phyloP scores from a whole-genome alignment of 2,113 vertebrate species.

The Rostratula benghalensis region DNA sequence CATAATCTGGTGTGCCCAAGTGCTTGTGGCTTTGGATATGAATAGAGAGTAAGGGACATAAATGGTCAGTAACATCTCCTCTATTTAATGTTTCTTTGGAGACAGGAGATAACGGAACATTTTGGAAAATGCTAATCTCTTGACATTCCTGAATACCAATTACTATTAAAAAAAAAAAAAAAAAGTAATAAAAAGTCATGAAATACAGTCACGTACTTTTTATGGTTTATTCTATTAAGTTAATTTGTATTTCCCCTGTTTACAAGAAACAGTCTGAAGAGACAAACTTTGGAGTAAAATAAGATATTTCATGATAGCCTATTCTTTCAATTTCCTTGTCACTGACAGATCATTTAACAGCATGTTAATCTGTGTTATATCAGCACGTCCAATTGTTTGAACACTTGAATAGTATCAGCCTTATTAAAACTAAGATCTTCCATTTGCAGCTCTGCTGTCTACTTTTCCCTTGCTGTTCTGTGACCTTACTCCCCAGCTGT shows the following conservation, averaged over 20 bases:
- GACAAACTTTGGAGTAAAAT: background rate
- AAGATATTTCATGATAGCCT: background rate
- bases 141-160: background rate
- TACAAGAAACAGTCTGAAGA: background rate
- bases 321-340: background rate
- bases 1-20: background rate
- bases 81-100: background rate
- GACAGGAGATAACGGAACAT: background rate
- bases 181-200: background rate
- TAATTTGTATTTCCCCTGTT: background rate
- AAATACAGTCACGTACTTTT: background rate
- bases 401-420: background rate
- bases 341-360: background rate
- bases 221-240: background rate
- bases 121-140: background rate
- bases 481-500: background rate
- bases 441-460: background rate
- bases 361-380: background rate
- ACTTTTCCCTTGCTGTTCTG: background rate
- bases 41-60: background rate
- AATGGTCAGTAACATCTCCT: background rate
- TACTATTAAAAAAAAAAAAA: background rate
- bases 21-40: background rate
- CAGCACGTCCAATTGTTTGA: background rate
- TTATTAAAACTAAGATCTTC: background rate